These are phyloP conservation scores for Drosophila hydei DNA, from an alignment of 1,140 invertebrate genomes.

Conservation along the genomic window DNA sequence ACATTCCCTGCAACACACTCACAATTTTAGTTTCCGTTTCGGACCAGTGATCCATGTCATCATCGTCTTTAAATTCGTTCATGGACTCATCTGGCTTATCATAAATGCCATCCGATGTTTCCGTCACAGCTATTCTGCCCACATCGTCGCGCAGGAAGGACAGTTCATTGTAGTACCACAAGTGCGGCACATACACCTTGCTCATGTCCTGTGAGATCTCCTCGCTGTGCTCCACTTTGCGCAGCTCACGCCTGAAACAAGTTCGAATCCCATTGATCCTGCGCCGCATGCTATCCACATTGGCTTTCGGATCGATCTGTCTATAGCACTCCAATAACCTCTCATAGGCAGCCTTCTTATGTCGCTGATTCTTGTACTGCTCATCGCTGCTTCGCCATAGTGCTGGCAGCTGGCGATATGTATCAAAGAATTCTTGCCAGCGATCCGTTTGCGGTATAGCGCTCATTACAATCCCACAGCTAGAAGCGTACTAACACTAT, in stretches of 20 bases:
- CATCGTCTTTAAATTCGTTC: not conserved
- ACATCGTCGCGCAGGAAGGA: conserved; percentile 14
- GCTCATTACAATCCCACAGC: conserved; percentile 24
- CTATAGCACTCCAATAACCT: conserved; percentile 16
- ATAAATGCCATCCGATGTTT: not conserved
- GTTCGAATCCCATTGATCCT: conserved; percentile 32
- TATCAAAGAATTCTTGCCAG: conserved; percentile 32
- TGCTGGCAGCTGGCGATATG: conserved; percentile 21
- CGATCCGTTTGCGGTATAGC: conserved; percentile 23
- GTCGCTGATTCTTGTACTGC: conserved; percentile 18
- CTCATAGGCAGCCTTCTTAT: conserved; percentile 1
- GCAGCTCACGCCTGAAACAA: conserved; percentile 35
- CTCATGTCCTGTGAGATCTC: not conserved
- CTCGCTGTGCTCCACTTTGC: conserved; percentile 33
- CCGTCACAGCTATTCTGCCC: not conserved
- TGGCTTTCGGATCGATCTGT: conserved; percentile 26
- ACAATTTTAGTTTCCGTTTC: conserved; percentile 19
- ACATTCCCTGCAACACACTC: not conserved
- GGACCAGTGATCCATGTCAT: not conserved
- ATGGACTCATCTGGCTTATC: not conserved
- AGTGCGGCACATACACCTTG: conserved; percentile 24
- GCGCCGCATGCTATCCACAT: conserved; percentile 31
- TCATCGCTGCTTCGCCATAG: conserved; percentile 22
- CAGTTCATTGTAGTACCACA: conserved; percentile 43
- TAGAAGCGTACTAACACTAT: conserved; percentile 15